Percentiles rank a stretch among this genome's conserved stretches.
phyloP scores from a whole-genome alignment of 2,888 invertebrate genomes.

The Aricia artaxerxes region DNA sequence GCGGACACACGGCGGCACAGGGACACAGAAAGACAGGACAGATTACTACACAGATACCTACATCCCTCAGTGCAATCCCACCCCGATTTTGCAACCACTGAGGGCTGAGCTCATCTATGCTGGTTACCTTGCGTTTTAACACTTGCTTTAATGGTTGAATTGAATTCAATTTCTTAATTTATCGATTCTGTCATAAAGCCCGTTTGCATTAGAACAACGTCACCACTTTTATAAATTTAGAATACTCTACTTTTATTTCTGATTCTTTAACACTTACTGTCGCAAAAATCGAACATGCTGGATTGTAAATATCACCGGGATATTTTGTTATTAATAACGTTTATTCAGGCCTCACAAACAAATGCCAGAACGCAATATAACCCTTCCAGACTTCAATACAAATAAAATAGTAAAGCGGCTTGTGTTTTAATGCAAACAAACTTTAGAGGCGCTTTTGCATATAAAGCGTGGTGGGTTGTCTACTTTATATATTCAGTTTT shows the following conservation, averaged over 20 bases:
- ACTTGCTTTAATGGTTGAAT: slow-evolving; percentile 59
- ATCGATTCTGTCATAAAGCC: slow-evolving; percentile 63
- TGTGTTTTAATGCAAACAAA: slow-evolving; percentile 81
- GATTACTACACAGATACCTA: slow-evolving; percentile 83
- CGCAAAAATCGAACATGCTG: slow-evolving; percentile 55
- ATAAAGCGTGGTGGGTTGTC: slow-evolving; percentile 81
- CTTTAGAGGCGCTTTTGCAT: slow-evolving; percentile 81
- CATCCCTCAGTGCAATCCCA: slow-evolving; percentile 80
- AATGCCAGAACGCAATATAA: slow-evolving; percentile 80
- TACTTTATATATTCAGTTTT: slow-evolving; percentile 77
- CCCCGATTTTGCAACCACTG: slow-evolving; percentile 72
- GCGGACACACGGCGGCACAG: slow-evolving; percentile 85
- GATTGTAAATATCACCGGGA: slow-evolving; percentile 59
- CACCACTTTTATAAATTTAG: slow-evolving; percentile 53
- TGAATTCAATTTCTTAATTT: slow-evolving; percentile 49
- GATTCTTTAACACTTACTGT: slow-evolving; percentile 38
- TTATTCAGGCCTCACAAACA: slow-evolving; percentile 64
- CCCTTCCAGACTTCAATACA: slow-evolving; percentile 78
- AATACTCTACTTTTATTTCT: slow-evolving; percentile 39
- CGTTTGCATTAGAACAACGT: slow-evolving; percentile 80
- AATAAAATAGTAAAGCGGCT: slow-evolving; percentile 81
- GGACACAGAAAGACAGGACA: slow-evolving; percentile 85
- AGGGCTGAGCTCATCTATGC: slow-evolving; percentile 73
- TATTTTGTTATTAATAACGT: slow-evolving; percentile 53
- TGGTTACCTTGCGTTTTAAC: slow-evolving; percentile 80